Percentiles rank a stretch among this genome's conserved stretches.
phyloP scores from a whole-genome alignment of 2,888 invertebrate species.

The Cryptocheilus praepositus region DNA sequence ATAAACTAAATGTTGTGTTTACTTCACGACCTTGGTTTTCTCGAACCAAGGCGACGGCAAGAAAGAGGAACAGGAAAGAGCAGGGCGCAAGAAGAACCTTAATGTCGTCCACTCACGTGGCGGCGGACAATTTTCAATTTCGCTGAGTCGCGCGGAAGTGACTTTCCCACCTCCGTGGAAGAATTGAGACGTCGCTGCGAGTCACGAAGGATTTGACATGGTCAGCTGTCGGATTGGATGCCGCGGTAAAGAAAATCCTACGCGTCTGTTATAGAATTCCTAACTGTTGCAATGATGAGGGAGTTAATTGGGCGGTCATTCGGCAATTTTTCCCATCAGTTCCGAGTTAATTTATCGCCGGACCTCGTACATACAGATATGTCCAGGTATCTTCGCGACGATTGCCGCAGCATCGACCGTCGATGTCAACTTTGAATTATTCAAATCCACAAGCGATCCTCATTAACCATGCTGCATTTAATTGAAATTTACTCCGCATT shows the following conservation, averaged over 20 bases:
- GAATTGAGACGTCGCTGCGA: conserved; percentile 56
- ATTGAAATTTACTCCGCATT: no score
- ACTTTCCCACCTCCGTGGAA: conserved; percentile 43
- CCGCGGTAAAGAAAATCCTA: conserved; percentile 14
- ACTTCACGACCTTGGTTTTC: no score
- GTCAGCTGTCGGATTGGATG: conserved; percentile 60
- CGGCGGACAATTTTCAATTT: conserved; percentile 63
- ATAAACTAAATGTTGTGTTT: not conserved
- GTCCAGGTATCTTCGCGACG: no score
- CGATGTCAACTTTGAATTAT: no score
- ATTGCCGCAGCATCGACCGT: no score
- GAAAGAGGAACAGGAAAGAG: not conserved
- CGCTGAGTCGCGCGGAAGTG: conserved; percentile 61
- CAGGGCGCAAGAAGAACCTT: conserved; percentile 29
- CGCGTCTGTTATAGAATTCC: not conserved
- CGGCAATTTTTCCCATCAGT: not conserved
- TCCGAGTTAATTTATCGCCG: no score
- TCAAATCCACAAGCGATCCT: no score
- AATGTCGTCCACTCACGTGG: conserved; percentile 31
- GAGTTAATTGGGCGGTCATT: conserved; percentile 7
- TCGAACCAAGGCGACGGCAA: not conserved
- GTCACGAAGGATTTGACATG: conserved; percentile 56
- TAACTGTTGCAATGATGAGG: conserved; percentile 11
- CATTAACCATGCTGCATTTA: no score
- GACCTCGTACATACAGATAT: no score